These are phyloP conservation scores for Venustoraphidia nigricollis DNA, from an alignment of 2,888 invertebrate genomes.

Conservation along the genomic window DNA sequence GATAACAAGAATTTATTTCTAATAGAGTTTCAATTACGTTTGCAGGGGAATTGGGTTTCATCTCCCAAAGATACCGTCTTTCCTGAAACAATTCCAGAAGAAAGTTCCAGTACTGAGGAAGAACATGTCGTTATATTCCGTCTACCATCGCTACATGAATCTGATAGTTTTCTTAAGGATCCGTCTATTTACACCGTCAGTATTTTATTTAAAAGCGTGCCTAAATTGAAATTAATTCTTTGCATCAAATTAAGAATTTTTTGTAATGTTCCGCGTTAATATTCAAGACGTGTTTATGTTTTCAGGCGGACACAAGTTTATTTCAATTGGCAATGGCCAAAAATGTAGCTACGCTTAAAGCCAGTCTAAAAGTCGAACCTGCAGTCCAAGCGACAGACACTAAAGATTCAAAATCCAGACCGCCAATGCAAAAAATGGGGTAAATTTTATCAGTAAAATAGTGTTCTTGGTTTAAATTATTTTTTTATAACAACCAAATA, in stretches of 20 bases:
- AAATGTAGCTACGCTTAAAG: constrained; percentile 28
- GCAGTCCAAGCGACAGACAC: constrained; percentile 27
- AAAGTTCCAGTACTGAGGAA: constrained; percentile 83
- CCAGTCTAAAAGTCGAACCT: constrained; percentile 32
- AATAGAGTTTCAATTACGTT: constrained; percentile 9
- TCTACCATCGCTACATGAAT: constrained; percentile 56
- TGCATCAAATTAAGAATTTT: too few relatives aligned
- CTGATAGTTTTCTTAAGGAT: constrained; percentile 56
- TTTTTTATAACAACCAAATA: constrained; percentile 1
- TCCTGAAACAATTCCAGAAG: constrained; percentile 85
- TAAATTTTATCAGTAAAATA: constrained; percentile 17
- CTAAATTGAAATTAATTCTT: not conserved
- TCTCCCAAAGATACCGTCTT: constrained; percentile 80
- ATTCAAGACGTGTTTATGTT: constrained; percentile 5
- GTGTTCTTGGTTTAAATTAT: not conserved
- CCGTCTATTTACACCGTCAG: constrained; percentile 66
- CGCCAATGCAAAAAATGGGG: constrained; percentile 45
- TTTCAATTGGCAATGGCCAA: constrained; percentile 45
- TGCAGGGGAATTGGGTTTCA: constrained; percentile 57
- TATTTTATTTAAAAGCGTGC: not conserved
- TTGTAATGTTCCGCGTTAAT: constrained; percentile 3
- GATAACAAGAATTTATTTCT: not conserved
- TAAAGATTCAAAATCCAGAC: constrained; percentile 29
- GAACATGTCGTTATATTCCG: constrained; percentile 84
- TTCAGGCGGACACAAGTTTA: constrained; percentile 60